phyloP scores from a whole-genome alignment of 2,888 invertebrate species.

The Caenorhabditis sp. region DNA sequence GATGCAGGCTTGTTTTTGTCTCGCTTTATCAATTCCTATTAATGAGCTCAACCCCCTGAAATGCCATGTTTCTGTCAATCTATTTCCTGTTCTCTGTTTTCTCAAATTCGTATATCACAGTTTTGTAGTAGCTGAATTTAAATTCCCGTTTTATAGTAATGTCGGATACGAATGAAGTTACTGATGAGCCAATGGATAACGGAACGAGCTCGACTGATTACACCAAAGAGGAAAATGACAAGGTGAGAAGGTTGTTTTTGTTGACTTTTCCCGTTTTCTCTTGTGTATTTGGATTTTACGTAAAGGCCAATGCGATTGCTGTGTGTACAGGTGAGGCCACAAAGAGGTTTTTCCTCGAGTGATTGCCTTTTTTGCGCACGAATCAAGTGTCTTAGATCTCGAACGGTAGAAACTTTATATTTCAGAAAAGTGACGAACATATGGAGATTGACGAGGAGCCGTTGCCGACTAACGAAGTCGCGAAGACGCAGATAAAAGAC shows the following conservation, averaged over 20 bases:
- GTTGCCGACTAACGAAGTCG: neutral
- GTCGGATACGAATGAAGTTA: slow-evolving; percentile 28
- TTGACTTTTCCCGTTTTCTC: slow-evolving; percentile 15
- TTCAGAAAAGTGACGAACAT: slow-evolving; percentile 14
- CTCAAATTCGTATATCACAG: no score
- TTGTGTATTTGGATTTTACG: slow-evolving; percentile 26
- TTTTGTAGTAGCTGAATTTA: neutral
- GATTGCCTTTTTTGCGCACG: slow-evolving; percentile 7
- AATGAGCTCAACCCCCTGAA: no score
- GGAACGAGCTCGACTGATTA: slow-evolving; percentile 18
- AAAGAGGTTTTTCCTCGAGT: neutral
- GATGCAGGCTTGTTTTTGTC: no score
- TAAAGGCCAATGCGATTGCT: slow-evolving; percentile 9
- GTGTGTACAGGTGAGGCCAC: slow-evolving; percentile 21
- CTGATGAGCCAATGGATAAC: slow-evolving; percentile 22
- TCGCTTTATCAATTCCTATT: no score
- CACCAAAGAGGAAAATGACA: slow-evolving; percentile 37
- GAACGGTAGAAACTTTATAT: neutral
- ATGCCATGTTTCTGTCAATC: no score
- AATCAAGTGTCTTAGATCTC: neutral
- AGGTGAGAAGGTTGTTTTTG: slow-evolving; percentile 21
- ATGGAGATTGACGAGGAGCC: slow-evolving; percentile 37
- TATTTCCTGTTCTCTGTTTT: neutral
- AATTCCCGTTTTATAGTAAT: slow-evolving; percentile 12
- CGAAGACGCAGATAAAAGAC: slow-evolving; percentile 4